Evolutionary conservation across 2,888 invertebrate species (phyloP).

Genomic region (Tanytarsus gracilentus): DNA sequence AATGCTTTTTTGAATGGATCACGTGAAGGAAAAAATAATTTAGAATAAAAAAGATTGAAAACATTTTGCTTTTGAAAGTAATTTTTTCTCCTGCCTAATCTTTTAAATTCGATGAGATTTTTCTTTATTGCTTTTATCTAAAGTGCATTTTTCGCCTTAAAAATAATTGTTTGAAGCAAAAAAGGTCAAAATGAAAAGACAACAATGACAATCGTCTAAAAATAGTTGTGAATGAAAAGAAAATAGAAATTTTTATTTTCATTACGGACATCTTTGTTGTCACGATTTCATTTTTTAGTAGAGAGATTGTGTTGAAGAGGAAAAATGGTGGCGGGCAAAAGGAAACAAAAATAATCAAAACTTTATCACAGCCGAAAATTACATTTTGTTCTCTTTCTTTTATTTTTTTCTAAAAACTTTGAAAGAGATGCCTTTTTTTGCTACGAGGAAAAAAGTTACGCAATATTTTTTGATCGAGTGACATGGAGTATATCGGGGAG

Average conservation of each 20-base stretch:
- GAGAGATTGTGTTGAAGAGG: not conserved
- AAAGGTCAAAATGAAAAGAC: not conserved
- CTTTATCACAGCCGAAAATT: constrained; percentile 24
- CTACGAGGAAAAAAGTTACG: too few relatives aligned
- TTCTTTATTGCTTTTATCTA: constrained; percentile 7
- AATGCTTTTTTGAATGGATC: too few relatives aligned
- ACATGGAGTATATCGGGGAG: too few relatives aligned
- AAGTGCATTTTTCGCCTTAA: not conserved
- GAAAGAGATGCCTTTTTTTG: too few relatives aligned
- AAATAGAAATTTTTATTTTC: too few relatives aligned
- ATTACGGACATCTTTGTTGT: too few relatives aligned
- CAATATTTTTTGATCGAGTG: too few relatives aligned
- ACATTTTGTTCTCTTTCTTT: constrained; percentile 16
- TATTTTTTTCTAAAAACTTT: too few relatives aligned
- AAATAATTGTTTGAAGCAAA: not conserved
- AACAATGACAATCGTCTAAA: too few relatives aligned
- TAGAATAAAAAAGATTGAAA: constrained; percentile 20
- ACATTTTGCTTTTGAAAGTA: constrained; percentile 23
- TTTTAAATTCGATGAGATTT: constrained; percentile 8
- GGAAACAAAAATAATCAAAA: constrained; percentile 20
- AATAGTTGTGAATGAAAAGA: too few relatives aligned
- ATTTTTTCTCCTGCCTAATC: not conserved
- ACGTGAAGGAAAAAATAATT: too few relatives aligned
- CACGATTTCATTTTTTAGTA: too few relatives aligned
- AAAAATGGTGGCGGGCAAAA: not conserved